Evolutionary conservation across 1,140 invertebrate genomes (phyloP).

Genomic region (Mamestra configurata): DNA sequence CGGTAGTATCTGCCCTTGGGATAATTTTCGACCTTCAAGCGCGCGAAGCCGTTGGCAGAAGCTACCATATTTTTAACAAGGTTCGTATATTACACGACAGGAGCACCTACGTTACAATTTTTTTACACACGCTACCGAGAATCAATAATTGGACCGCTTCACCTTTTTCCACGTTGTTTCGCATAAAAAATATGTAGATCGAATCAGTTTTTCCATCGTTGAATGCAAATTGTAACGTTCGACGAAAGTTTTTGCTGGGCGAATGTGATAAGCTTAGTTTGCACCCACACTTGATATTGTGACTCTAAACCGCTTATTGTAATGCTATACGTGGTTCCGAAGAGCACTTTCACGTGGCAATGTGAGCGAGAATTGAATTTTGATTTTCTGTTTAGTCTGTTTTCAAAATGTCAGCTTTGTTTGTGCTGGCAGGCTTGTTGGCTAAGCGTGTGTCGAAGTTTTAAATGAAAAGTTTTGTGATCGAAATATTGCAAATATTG

Average conservation of each 20-base stretch:
- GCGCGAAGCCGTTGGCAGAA: too few species aligned
- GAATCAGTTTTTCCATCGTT: slow-evolving; percentile 15
- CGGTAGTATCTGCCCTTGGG: too few species aligned
- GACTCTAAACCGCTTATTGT: slow-evolving; percentile 15
- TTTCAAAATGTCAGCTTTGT: background rate
- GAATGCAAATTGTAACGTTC: slow-evolving; percentile 8
- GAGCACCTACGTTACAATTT: background rate
- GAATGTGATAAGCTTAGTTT: background rate
- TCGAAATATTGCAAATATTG: too few species aligned
- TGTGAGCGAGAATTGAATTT: background rate
- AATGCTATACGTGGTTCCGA: too few species aligned
- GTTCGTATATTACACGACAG: background rate
- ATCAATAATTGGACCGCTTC: background rate
- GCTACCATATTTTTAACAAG: background rate
- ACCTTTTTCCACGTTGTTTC: background rate
- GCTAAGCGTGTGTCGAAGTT: background rate
- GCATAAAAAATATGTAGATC: slow-evolving; percentile 1
- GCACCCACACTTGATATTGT: background rate
- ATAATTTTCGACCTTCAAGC: too few species aligned
- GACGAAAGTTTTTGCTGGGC: background rate
- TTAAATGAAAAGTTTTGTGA: too few species aligned
- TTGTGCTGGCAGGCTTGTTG: background rate
- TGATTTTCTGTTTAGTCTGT: background rate
- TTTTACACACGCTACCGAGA: background rate
- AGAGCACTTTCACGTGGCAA: background rate